phyloP scores from a whole-genome alignment of 2,888 invertebrate species.

The Cheilosia vulpina region DNA sequence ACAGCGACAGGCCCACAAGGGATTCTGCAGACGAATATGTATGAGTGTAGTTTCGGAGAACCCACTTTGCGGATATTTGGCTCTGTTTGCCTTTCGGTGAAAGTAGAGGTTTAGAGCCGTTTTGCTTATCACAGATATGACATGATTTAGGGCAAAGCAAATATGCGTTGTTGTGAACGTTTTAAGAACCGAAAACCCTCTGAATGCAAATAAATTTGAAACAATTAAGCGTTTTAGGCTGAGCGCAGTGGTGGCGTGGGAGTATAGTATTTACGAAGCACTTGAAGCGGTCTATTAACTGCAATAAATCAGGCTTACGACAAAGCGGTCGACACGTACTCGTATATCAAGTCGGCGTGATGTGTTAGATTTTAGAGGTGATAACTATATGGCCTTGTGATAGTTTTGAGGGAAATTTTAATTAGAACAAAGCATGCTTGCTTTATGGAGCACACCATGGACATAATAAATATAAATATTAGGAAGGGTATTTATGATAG shows the following conservation, averaged over 20 bases:
- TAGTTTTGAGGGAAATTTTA: not conserved
- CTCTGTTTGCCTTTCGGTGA: slow-evolving; percentile 7
- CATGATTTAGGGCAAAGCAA: slow-evolving; percentile 31
- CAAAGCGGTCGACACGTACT: slow-evolving; percentile 5
- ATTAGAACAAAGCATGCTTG: no score
- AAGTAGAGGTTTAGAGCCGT: slow-evolving; percentile 47
- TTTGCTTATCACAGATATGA: slow-evolving; percentile 59
- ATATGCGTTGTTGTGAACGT: slow-evolving; percentile 20
- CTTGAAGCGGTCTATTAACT: slow-evolving; percentile 42
- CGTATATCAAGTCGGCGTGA: slow-evolving; percentile 46
- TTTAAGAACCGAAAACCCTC: slow-evolving; percentile 19
- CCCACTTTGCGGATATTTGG: slow-evolving; percentile 15
- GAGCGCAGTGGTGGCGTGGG: slow-evolving; percentile 1
- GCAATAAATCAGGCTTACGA: slow-evolving; percentile 49
- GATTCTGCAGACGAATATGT: slow-evolving; percentile 29
- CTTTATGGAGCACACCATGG: no score
- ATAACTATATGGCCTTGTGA: not conserved
- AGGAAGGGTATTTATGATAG: no score
- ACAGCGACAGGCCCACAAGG: slow-evolving; percentile 44
- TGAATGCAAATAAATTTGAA: slow-evolving; percentile 48
- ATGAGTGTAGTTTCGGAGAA: slow-evolving; percentile 17
- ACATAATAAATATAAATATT: no score
- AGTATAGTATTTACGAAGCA: slow-evolving; percentile 55
- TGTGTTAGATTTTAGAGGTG: slow-evolving; percentile 19
- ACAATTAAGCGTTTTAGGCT: slow-evolving; percentile 50